phyloP scores from a whole-genome alignment of 2,888 invertebrate genomes.

The Leucophora obtusa region DNA sequence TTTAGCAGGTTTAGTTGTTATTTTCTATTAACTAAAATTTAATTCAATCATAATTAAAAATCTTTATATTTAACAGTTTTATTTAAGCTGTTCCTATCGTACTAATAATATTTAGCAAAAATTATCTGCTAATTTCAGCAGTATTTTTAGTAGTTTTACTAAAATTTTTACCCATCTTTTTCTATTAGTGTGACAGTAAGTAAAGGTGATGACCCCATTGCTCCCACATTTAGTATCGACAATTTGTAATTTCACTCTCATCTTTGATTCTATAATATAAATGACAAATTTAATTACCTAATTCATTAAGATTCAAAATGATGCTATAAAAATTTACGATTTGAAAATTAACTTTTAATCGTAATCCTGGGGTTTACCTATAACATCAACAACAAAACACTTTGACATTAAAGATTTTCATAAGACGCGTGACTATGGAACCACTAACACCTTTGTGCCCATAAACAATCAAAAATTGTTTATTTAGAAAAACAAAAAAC shows the following conservation, averaged over 20 bases:
- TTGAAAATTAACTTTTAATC: slow-evolving; percentile 58
- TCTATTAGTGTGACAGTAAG: too few relatives aligned
- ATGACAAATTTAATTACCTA: slow-evolving; percentile 32
- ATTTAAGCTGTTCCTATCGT: too few relatives aligned
- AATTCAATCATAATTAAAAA: too few relatives aligned
- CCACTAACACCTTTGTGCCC: slow-evolving; percentile 53
- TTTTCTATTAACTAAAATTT: too few relatives aligned
- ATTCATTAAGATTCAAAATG: slow-evolving; percentile 52
- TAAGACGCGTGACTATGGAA: slow-evolving; percentile 54
- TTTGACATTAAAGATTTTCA: slow-evolving; percentile 54
- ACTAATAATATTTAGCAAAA: too few relatives aligned
- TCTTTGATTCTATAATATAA: not conserved
- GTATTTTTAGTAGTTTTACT: too few relatives aligned
- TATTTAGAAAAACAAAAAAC: slow-evolving; percentile 56
- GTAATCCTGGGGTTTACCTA: slow-evolving; percentile 37
- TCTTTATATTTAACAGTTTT: too few relatives aligned
- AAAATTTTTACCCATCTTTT: too few relatives aligned
- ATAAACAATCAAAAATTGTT: slow-evolving; percentile 61
- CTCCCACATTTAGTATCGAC: not conserved
- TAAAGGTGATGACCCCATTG: too few relatives aligned
- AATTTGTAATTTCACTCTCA: not conserved
- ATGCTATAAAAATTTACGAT: slow-evolving; percentile 59
- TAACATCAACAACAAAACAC: slow-evolving; percentile 29
- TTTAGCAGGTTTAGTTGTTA: too few relatives aligned
- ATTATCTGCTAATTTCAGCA: too few relatives aligned